Conservation (phyloP, 2,797 vertebrate species). For the Brotula barbata region DNA sequence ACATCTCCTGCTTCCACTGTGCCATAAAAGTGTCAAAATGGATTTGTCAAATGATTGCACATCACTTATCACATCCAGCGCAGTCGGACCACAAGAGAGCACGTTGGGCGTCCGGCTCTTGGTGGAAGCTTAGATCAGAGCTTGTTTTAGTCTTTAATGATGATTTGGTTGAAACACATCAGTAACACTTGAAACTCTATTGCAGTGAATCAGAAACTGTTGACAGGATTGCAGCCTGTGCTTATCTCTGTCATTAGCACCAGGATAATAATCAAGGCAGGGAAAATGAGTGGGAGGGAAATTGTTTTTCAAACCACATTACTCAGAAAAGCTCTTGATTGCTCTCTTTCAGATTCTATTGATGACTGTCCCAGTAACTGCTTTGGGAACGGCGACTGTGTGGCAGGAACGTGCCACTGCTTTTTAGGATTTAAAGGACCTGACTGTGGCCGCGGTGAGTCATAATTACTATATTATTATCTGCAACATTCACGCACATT, state of each 20-base stretch:
- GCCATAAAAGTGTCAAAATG: constrained; percentile 35
- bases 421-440: constrained; percentile 95
- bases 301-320: constrained; percentile 58
- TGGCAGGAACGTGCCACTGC: constrained; percentile 94
- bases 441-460: constrained; percentile 94
- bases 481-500: constrained; percentile 31
- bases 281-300: constrained; percentile 64
- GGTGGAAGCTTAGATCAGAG: constrained; percentile 20
- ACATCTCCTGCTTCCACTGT: constrained; percentile 7
- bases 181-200: constrained; percentile 42
- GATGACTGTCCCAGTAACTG: constrained; percentile 98
- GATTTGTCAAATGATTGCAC: constrained; percentile 22
- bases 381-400: constrained; percentile 95
- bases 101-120: constrained; percentile 24
- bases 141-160: constrained; percentile 27
- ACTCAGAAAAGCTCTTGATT: constrained; percentile 59
- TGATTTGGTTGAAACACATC: constrained; percentile 30
- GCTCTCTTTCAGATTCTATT: constrained; percentile 86
- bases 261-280: constrained; percentile 57
- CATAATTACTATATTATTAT: constrained; percentile 33
- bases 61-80: constrained; percentile 15
- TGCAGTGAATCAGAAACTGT: constrained; percentile 49
- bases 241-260: constrained; percentile 61
- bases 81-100: constrained; percentile 15
- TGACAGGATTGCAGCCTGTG: constrained; percentile 48